Evolutionary conservation across 2,797 vertebrate genomes (phyloP), one percentile per base, ranked within the genome.

Genomic region (Amphiprion clarkii): DNA sequence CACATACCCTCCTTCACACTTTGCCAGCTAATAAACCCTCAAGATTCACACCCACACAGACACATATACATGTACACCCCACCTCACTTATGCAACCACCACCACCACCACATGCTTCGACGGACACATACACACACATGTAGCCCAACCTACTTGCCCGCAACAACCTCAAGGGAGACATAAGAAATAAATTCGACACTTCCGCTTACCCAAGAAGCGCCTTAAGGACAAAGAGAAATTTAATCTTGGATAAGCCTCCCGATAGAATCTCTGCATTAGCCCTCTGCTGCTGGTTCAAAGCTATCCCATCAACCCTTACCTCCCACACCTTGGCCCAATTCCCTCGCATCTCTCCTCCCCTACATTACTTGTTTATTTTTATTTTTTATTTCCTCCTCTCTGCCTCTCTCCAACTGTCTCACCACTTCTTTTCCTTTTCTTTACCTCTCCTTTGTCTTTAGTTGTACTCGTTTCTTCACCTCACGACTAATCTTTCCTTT

Each of bases 141-240:
- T 57, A 6, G 76, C 75, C 69, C 71, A 74, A 49, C 77, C 78
- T 76, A 78, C 82, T 84, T 68, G 62, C 81, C 46, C 36, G 53
- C 75, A 72, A 72, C 71, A 71, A 88, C 87, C 90, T 90, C 88
- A 19, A 75, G 90, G 90, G 89, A 92, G 86, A 90, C 86, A 84
- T 88, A 89, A 81, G 89, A 89, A 90, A 93, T 92, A 89, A 89
- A 92, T 91, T 90, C 82, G 61, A 90, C 91, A 92, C 91, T 93
- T 92, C 89, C 86, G 78, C 86, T 88, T 88, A 87, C 89, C 86
- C 87, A 88, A 89, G 86, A 95, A 93, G 85, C 77, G 92, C 93
- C 93, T 92, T 92, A 91, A 94, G 94, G 92, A 94, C 92, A 91
- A 93, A 93, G 85, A 93, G 91, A 89, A 93, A 93, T 93, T 92